Base-by-base conservation (phyloP, 2,797 vertebrate genomes). In the Argentina silus region DNA sequence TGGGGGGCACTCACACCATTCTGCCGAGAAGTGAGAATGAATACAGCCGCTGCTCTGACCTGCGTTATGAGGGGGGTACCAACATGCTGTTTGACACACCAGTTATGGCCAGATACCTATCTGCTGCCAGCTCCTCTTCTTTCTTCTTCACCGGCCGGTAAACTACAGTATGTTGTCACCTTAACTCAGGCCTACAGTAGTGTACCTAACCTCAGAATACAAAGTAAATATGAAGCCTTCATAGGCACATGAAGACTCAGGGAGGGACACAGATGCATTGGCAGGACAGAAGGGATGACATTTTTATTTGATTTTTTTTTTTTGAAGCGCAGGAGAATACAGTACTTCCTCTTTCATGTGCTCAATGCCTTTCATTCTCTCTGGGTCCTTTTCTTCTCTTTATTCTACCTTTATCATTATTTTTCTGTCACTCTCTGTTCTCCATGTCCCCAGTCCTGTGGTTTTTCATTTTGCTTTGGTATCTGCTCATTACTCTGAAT, bases 401-500 rank as follows among this genome's bases (percentile, higher is more conserved):
- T 85, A 78, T 83, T 87, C 77, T 73, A 75, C 86, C 79, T 82
- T 72, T 88, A 81, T 90, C 84, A 72, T 84, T 80, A 76, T 81
- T 84, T 76, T 85, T 78, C 75, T 74, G 75, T 78, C 77, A 73
- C 70, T 83, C 70, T 66, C 74, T 75, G 50, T 50, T 53, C 2
- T 68, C 80, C 72, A 57, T 79, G 73, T 78, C 82, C 72, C 57
- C 10, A 44, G 65, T 53, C 56, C 45, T 57, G 12, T 60, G 50
- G 67, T 77, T 80, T 82, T 85, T 88, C 79, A 78, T 86, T 91
- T 79, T 81, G 14, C 78, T 90, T 85, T 79, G 82, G 87, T 91
- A 89, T 89, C 85, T 88, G 72, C 87, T 90, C 88, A 93, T 93
- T 90, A 91, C 77, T 79, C 83, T 60, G 67, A 88, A 90, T 87